These are phyloP conservation scores for Actinopyga echinites DNA, from an alignment of 53 echinoderm and acorn worm genomes.

Conservation along the genomic window DNA sequence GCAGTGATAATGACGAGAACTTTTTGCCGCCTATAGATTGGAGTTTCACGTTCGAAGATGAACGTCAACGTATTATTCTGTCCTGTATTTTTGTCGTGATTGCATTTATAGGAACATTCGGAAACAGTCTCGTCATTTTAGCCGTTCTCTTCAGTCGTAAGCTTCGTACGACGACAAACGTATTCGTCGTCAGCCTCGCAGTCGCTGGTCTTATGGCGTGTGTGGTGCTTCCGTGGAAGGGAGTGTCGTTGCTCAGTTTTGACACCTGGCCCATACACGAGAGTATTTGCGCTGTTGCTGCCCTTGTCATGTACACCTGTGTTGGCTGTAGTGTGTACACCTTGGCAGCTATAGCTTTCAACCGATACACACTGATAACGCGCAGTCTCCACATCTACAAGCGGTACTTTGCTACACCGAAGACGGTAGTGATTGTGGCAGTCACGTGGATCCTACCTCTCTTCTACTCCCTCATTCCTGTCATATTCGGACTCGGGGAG, in stretches of 20 bases:
- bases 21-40: constrained; percentile 31
- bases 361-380: constrained; percentile 86
- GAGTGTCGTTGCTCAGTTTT: constrained; percentile 79
- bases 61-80: constrained; percentile 71
- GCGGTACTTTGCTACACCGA: constrained; percentile 58
- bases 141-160: constrained; percentile 78
- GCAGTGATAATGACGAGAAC: too few relatives aligned
- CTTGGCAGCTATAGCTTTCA: constrained; percentile 82
- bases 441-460: constrained; percentile 78
- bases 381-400: constrained; percentile 65
- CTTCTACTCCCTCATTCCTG: constrained; percentile 76
- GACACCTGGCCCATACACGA: constrained; percentile 85
- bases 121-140: constrained; percentile 84
- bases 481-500: constrained; percentile 78
- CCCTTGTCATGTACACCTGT: constrained; percentile 80
- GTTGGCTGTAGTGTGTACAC: constrained; percentile 89
- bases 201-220: constrained; percentile 80
- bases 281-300: constrained; percentile 74
- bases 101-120: constrained; percentile 69
- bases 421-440: constrained; percentile 69
- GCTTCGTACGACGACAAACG: constrained; percentile 87
- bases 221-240: constrained; percentile 83
- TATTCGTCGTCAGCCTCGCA: constrained; percentile 86
- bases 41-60: constrained; percentile 73
- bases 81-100: constrained; percentile 75